These are phyloP conservation scores for Aythya baeri DNA, from an alignment of 2,113 vertebrate genomes.

Conservation along the genomic window DNA sequence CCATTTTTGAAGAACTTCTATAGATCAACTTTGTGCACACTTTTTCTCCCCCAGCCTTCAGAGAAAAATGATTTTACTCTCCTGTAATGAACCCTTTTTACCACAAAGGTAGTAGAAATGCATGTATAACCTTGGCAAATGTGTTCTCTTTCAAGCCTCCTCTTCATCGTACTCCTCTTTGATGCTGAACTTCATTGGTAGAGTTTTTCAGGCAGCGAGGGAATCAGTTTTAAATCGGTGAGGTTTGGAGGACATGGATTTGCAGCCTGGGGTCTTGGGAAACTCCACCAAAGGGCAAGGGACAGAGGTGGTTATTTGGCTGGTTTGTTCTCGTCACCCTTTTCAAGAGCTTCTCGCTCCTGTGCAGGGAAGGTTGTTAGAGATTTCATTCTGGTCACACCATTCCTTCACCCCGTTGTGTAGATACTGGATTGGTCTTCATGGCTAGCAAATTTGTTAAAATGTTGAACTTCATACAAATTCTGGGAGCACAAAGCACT, in stretches of 20 bases:
- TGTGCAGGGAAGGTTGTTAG: background rate
- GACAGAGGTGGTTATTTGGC: background rate
- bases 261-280: background rate
- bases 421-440: background rate
- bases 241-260: background rate
- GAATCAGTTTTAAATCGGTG: background rate
- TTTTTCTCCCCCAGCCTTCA: background rate
- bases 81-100: background rate
- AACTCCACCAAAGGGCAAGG: background rate
- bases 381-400: background rate
- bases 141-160: background rate
- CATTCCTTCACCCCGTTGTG: too few species aligned
- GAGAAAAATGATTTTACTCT: background rate
- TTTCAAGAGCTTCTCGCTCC: background rate
- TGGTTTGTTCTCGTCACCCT: background rate
- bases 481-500: background rate
- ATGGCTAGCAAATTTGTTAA: background rate
- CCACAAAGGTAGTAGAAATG: background rate
- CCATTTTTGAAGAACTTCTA: background rate
- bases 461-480: background rate
- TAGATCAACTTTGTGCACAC: background rate
- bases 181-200: background rate
- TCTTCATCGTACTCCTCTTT: background rate
- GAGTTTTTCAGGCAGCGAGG: background rate
- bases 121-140: background rate